Base-by-base conservation (phyloP, 2,113 vertebrate genomes). In the Pleuronectes platessa region DNA sequence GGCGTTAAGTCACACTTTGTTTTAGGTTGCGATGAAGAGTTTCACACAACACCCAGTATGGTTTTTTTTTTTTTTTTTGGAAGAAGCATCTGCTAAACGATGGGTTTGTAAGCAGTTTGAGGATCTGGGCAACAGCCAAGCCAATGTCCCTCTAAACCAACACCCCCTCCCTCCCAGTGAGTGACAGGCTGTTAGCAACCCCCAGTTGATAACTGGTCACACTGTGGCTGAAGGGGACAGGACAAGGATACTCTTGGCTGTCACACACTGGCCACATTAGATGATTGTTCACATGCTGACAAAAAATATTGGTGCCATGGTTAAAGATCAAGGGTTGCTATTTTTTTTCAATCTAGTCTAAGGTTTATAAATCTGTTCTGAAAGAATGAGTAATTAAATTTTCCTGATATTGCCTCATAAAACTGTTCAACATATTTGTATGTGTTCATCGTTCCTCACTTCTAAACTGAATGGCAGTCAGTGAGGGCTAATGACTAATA, bases 181-280 rank as follows among this genome's bases (percentile, higher is more conserved):
- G 62, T 90, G 90, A 88, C 89, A 82, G 81, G 83, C 84, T 68
- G 81, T 84, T 81, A 80, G 65, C 73, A 7, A 31, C 31, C 31
- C 31, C 40, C 40, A 12, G 40, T 7, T 27, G 56, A 23, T 84
- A 82, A 73, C 65, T 55, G 87, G 73, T 90, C 85, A 83, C 59
- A 79, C 21, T 42, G 31, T 31, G 79, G 86, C 87, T 82, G 55
- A 53, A 86, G 88, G 87, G 84, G 90, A 90, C 86, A 83, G 76
- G 27, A 53, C 20, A 61, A 80, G 67, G 69, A 84, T 75, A 62
- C 84, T 84, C 78, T 71, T 70, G 77, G 55, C 86, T 7, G 68
- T 82, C 79, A 82, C 71, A 81, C 72, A 68, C 51, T 74, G 80
- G 78, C 82, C 82, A 79, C 74, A 79, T 87, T 83, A 60, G 65